These are phyloP conservation scores for Asobara japonica DNA, from an alignment of 1,140 invertebrate genomes.

Conservation along the genomic window DNA sequence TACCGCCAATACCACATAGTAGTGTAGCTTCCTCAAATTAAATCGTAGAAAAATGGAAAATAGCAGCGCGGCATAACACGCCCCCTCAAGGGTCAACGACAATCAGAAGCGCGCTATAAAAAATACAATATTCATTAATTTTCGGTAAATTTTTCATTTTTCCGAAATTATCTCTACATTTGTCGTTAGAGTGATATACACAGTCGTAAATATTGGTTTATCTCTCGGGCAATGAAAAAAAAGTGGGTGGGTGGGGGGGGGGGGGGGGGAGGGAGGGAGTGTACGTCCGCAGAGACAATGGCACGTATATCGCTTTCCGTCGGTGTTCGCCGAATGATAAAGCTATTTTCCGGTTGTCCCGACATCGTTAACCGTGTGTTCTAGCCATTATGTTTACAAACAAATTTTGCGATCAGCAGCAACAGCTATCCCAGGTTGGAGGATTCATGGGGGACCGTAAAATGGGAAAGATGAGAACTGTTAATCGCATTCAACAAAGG, in stretches of 20 bases:
- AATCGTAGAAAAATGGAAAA: too few relatives aligned
- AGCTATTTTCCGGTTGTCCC: background rate
- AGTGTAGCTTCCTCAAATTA: too few relatives aligned
- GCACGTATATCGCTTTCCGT: conserved; percentile 6
- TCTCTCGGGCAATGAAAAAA: background rate
- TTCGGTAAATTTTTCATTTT: background rate
- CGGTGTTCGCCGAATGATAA: background rate
- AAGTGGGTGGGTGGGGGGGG: too few relatives aligned
- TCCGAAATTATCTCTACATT: background rate
- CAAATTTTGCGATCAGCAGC: background rate
- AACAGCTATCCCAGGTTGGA: background rate
- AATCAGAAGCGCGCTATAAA: background rate
- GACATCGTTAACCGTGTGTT: conserved; percentile 3
- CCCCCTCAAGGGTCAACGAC: too few relatives aligned
- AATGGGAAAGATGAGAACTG: background rate
- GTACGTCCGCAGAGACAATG: background rate
- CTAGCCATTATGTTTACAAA: background rate
- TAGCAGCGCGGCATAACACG: too few relatives aligned
- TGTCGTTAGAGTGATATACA: background rate
- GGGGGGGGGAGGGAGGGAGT: too few relatives aligned
- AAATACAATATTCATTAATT: background rate
- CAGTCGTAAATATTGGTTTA: background rate
- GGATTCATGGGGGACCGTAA: background rate
- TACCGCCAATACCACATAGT: too few relatives aligned
- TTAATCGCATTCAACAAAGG: background rate